Evolutionary conservation across 2,113 vertebrate species (phyloP).

Genomic region (Jacana jacana): DNA sequence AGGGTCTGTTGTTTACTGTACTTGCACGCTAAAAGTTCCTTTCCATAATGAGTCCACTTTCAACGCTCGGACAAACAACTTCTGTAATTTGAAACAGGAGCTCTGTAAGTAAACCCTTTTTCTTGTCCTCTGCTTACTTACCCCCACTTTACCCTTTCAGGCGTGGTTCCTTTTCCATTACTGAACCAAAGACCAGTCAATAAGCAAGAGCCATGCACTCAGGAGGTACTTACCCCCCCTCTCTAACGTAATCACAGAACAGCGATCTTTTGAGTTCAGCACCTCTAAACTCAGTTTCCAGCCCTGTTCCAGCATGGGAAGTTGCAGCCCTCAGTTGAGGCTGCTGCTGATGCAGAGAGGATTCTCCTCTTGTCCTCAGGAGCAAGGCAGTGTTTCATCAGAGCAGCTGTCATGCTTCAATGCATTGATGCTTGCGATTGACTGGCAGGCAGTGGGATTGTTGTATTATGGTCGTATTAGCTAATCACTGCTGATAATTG

Average conservation of each 20-base stretch:
- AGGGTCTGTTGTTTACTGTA: not conserved
- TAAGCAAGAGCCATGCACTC: not conserved
- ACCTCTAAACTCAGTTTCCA: not conserved
- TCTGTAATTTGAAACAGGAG: not conserved
- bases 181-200: not conserved
- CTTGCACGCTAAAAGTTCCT: not conserved
- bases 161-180: not conserved
- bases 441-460: constrained; percentile 25
- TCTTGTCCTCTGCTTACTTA: not conserved
- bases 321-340: not conserved
- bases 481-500: constrained; percentile 17
- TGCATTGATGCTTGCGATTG: not conserved
- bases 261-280: not conserved
- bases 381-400: not conserved
- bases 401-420: not conserved
- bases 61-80: not conserved
- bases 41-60: not conserved
- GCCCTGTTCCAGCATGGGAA: not conserved
- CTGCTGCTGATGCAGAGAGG: not conserved
- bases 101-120: not conserved
- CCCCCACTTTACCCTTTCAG: not conserved
- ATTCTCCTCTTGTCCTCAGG: not conserved
- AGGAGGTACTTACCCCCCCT: not conserved
- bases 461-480: constrained; percentile 1
- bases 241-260: not conserved